Base-by-base conservation (phyloP, 2,113 vertebrate species). In the Protomyctophum bolini region DNA sequence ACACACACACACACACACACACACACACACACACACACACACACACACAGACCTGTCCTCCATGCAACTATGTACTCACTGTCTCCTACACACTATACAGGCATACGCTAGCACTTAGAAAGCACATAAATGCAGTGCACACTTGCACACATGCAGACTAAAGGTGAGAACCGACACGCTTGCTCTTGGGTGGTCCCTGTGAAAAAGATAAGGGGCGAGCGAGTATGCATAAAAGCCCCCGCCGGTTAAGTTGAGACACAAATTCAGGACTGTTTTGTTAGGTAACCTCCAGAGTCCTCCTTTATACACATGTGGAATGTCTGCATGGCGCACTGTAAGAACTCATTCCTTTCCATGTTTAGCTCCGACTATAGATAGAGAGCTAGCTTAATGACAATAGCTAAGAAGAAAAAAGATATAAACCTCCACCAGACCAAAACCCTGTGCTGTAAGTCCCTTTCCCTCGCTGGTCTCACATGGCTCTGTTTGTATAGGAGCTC, bases 141-240 rank as follows among this genome's bases (percentile, higher is more conserved):
- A 58, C 68, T 33, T 68, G 63, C 76, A 80, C 73, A 71, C 67
- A 47, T 29, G 56, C 72, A 77, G 3, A 83, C 76, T 68, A 73
- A 73, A 89, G 85, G 87, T 90, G 86, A 83, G 82, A 82, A 76
- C 55, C 77, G 80, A 84, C 72, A 76, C 79, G 83, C 73, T 21
- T 75, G 73, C 82, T 88, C 84, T 78, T 91, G 89, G 89, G 88
- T 91, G 89, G 89, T 92, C 88, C 79, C 68, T 55, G 72, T 76
- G 83, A 67, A 75, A 21, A 76, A 89, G 86, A 90, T 84, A 83
- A 85, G 88, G 63, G 33, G 33, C 21, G 21, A 21, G n/a, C 65
- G 45, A 58, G 69, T 70, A 48, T 54, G 73, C 79, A 70, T 86
- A 76, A 41, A 83, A 86, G 76, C 70, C 63, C 57, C 73, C 76